Base-by-base conservation (phyloP, 1,140 invertebrate species). In the Caenorhabditis latens region DNA sequence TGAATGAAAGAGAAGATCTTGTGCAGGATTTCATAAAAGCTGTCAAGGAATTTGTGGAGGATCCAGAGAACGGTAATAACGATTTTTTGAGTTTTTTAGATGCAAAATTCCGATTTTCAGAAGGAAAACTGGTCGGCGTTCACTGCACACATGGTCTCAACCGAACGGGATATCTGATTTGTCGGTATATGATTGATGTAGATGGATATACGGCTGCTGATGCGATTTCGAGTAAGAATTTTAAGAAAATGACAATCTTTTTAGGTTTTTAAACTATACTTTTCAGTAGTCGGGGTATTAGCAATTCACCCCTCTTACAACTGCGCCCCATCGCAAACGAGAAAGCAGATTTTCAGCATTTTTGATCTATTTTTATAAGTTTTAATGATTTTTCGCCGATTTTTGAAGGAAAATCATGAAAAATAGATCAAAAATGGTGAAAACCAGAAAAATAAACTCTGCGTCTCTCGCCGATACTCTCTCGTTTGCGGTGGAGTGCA, bases 101-200 rank as follows among this genome's bases (percentile, higher is more conserved):
- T 50, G 13, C 14, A 63, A 32, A 21, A 32, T 9, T 21, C 24
- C n/a, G 24, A 46, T 50, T 46, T 79, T 46, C 83, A 84, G 83
- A 84, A 96, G 96, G 95, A 92, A 94, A 94, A 90, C 90, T 97
- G 16, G 94, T 97, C 90, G 96, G 96, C 48, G 95, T 97, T 21
- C 96, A 97, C 92, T 97, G 96, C 92, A 97, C 96, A 0, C 96
- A 97, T 92, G 96, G 96, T 11, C 94, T 97, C 4, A 97, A 97
- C 92, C 94, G 96, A 85, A 96, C 96, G 4, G 96, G 96, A 0
- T 97, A 96, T 91, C 94, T 97, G 85, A 95, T 97, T 83, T 97
- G 96, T 90, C 92, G 93, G 21, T 88, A 88, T 58, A 46, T 88
- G 32, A 88, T 88, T n/a, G 87, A 88, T 43, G 48, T 55, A n/a